These are phyloP conservation scores for Lagopus leucura DNA, from an alignment of 2,113 vertebrate genomes.

Conservation along the genomic window DNA sequence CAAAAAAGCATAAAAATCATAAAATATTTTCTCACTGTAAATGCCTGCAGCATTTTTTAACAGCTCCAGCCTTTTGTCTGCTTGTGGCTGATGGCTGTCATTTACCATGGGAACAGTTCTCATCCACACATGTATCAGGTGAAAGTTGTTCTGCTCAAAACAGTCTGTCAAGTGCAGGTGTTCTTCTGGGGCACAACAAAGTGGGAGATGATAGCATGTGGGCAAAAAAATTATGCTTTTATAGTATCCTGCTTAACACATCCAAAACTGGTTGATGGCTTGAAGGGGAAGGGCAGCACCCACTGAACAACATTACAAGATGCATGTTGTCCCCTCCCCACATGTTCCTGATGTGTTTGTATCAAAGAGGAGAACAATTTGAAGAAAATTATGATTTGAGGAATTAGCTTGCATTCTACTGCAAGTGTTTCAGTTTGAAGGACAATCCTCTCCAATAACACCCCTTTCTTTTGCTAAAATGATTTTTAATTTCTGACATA, in stretches of 20 bases:
- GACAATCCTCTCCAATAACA: not conserved
- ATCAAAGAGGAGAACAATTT: not conserved
- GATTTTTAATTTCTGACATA: not conserved
- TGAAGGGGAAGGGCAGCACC: not conserved
- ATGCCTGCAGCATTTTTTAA: constrained; percentile 2
- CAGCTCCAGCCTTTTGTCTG: not conserved
- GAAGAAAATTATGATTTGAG: not conserved
- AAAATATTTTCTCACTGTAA: not conserved
- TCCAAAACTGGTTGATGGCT: not conserved
- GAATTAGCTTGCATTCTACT: not conserved
- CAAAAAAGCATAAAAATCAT: not conserved
- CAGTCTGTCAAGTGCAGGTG: not conserved
- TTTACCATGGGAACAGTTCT: constrained; percentile 7
- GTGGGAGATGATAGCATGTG: not conserved
- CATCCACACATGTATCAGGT: not conserved
- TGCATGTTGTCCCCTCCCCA: too few species aligned
- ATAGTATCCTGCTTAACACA: not conserved
- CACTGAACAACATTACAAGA: not conserved
- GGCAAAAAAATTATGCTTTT: not conserved
- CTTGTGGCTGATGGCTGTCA: not conserved
- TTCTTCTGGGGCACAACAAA: not conserved
- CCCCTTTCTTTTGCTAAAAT: rapidly evolving
- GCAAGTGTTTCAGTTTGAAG: not conserved
- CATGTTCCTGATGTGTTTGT: not conserved
- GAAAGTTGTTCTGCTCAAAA: not conserved